These are phyloP conservation scores for Julus scandinavius DNA, from an alignment of 2,888 invertebrate species.

Conservation along the genomic window DNA sequence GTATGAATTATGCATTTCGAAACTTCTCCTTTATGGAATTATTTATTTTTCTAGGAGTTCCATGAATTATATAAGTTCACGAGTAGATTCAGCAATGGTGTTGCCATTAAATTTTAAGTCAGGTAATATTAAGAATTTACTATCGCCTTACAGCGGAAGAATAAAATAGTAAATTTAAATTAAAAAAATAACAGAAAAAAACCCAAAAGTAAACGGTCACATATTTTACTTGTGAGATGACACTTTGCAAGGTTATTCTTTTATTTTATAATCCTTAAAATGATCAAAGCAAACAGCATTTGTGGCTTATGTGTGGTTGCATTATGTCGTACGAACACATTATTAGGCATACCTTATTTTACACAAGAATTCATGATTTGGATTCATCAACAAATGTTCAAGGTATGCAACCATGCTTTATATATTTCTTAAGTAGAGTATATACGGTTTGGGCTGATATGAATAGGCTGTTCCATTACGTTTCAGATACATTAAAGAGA, in stretches of 20 bases:
- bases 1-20: too few relatives aligned
- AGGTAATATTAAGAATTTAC: too few relatives aligned
- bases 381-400: background rate
- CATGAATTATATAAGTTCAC: too few relatives aligned
- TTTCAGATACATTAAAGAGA: background rate
- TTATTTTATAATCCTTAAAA: background rate
- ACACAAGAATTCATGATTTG: background rate
- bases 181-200: background rate
- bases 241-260: background rate
- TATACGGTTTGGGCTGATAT: too few relatives aligned
- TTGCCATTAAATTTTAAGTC: too few relatives aligned
- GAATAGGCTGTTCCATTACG: too few relatives aligned
- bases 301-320: background rate
- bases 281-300: background rate
- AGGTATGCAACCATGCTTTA: background rate
- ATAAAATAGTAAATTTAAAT: background rate
- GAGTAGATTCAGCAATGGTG: background rate
- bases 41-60: too few relatives aligned
- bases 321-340: background rate
- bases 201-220: background rate
- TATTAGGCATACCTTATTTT: background rate
- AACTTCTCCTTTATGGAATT: too few relatives aligned
- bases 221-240: background rate
- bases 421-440: background rate
- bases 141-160: background rate